Percentiles rank a stretch among this genome's conserved stretches.
phyloP scores from a whole-genome alignment of 2,113 vertebrate genomes.

The Nothocercus nigrocapillus region DNA sequence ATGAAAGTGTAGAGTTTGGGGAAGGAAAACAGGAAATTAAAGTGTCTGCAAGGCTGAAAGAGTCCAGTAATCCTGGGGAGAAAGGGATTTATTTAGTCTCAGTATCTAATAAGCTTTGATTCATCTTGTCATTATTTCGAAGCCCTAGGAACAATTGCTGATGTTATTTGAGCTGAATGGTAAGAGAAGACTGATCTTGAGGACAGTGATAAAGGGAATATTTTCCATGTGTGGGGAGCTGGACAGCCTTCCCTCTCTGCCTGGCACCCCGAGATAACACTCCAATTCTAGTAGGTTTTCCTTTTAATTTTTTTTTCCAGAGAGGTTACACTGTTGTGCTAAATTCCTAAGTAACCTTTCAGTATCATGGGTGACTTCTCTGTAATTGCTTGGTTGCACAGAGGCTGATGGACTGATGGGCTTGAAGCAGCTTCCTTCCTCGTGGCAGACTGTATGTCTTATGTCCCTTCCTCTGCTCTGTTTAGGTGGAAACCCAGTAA shows the following conservation, averaged over 20 bases:
- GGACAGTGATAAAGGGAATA: not conserved
- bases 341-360: not conserved
- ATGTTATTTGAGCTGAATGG: not conserved
- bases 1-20: not conserved
- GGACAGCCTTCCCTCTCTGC: not conserved
- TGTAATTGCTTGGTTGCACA: not conserved
- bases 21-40: constrained; percentile 35
- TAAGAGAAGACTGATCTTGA: not conserved
- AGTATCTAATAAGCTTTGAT: not conserved
- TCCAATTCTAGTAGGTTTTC: not conserved
- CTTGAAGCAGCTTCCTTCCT: not conserved
- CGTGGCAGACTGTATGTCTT: not conserved
- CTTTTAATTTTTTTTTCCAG: not conserved
- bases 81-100: not conserved
- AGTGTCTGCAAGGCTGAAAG: not conserved
- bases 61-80: not conserved
- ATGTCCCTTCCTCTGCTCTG: not conserved
- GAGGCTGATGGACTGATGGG: not conserved
- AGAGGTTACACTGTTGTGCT: not conserved
- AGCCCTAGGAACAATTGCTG: not conserved
- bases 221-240: not conserved
- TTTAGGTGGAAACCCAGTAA: not conserved
- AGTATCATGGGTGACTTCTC: not conserved
- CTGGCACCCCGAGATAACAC: not conserved
- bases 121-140: not conserved